Evolutionary conservation across 1,140 invertebrate species (phyloP), one percentile per base, ranked within the genome.

Genomic region (Bombus breviceps): DNA sequence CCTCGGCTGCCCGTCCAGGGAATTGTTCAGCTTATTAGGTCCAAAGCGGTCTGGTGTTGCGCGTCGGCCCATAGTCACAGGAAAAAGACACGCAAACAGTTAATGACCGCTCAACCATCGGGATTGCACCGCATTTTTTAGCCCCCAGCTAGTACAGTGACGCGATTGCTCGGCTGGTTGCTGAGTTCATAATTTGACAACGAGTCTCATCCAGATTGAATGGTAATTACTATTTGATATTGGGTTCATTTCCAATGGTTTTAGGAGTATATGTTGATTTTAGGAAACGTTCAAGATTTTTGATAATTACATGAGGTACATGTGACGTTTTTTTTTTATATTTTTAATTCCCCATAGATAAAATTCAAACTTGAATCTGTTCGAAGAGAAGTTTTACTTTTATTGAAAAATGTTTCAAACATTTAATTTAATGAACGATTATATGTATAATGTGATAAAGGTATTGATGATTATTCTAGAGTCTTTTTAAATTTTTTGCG

Each of bases 1-100:
- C 88, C 89, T 90, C 81, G 88, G 74, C 79, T 74, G 80, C 59
- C 83, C 89, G 79, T 85, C 83, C 81, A 84, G 91, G 91, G 93
- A 93, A 93, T 93, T 92, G 92, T 94, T 93, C 91, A 93, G 93
- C 92, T 94, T 93, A 93, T 94, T 93, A 93, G 91, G 90, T 89
- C 87, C 86, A 93, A 93, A 93, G 91, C 92, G 89, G 84, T 86
- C 37, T 69, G 75, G 57, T 77, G 73, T 69, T 62, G 76, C 81
- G 82, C 74, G 77, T 39, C 75, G 76, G 47, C 0, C 86, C 72
- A 88, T 22, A 72, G 43, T 43, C 59, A 66, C 34, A 34, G 66
- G 39, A 47, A 84, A 79, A 79, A 78, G 76, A 72, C 76, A 66
- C 32, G 77, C 77, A 15, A 73, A 72, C 15, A 47, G 76, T 39